Evolutionary conservation across 1,140 invertebrate genomes (phyloP), one percentile per base, ranked within the genome.

Genomic region (Panagrolaimus sp.): DNA sequence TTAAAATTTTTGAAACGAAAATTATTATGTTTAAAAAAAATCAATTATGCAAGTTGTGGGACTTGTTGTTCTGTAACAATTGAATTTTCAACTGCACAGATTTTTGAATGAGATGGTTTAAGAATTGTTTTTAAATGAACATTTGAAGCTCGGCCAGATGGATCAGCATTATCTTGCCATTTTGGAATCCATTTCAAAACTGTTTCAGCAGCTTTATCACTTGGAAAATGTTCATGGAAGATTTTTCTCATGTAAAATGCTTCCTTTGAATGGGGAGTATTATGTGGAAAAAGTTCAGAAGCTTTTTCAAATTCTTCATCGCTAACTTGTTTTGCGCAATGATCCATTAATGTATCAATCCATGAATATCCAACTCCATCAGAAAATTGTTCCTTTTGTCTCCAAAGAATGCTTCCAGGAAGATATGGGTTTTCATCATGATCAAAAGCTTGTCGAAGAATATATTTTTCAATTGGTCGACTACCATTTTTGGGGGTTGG

Each of bases 381-480:
- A 20, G 81, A 83, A 67, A 82, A 82, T 51, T 83, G 81, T 61
- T 82, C 80, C 66, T 82, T 82, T 65, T 83, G 77, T 23, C 78
- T 68, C 79, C 78, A 79, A n/a, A 82, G 70, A 57, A 82, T 77
- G 14, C 82, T 78, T 23, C 71, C 63, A 31, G 80, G 80, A 44
- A 82, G 67, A 64, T 78, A 83, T 11, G 74, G 74, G 16, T 83
- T 71, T 20, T 82, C 75, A 63, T 82, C 42, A 23, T 68, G 62
- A 64, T 82, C 80, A 66, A 82, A 82, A 13, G 80, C 81, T 43
- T 80, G 74, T 25, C 80, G 72, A 11, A 82, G 70, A 23, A 82
- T 63, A 51, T 72, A 82, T 46, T 82, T 82, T 64, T 82, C 80
- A 44, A 78, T 72, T 45, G 70, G 74, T 5, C 51, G 51, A 45